Percentiles rank a stretch among this genome's conserved stretches.
phyloP scores from a whole-genome alignment of 2,797 vertebrate genomes.

The Craterocephalus amniculus region DNA sequence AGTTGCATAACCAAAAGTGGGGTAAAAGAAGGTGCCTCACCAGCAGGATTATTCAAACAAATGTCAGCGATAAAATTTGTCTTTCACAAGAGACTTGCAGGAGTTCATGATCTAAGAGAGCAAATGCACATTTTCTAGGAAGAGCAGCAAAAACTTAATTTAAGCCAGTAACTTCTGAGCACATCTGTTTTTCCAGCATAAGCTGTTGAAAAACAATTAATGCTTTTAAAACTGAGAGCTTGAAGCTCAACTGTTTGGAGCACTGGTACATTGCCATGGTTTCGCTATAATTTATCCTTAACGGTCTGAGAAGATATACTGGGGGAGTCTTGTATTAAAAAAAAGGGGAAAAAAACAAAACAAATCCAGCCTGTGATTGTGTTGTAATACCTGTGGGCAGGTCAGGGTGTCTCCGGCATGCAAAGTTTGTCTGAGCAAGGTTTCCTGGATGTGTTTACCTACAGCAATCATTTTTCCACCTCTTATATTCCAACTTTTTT shows the following conservation, averaged over 20 bases:
- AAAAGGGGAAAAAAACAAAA: not conserved
- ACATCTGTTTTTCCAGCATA: constrained; percentile 34
- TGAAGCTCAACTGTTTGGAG: constrained; percentile 28
- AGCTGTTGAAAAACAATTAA: constrained; percentile 25
- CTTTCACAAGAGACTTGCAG: constrained; percentile 41
- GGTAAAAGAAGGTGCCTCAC: constrained; percentile 22
- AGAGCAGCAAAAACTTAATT: constrained; percentile 37
- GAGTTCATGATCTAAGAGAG: constrained; percentile 64
- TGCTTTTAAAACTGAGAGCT: constrained; percentile 38
- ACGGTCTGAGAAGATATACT: constrained; percentile 29
- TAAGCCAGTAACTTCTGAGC: constrained; percentile 38
- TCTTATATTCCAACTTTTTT: constrained; percentile 31
- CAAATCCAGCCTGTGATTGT: constrained; percentile 10
- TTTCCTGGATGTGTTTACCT: constrained; percentile 73
- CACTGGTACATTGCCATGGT: constrained; percentile 19
- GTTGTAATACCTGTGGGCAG: constrained; percentile 44
- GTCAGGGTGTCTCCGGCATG: constrained; percentile 57
- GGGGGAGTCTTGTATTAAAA: constrained; percentile 17
- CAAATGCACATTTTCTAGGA: constrained; percentile 50
- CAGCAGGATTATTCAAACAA: constrained; percentile 41
- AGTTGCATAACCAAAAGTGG: constrained; percentile 9
- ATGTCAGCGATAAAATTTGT: constrained; percentile 44
- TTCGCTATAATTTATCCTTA: constrained; percentile 51
- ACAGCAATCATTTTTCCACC: constrained; percentile 43
- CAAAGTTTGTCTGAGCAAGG: constrained; percentile 38